Conservation (phyloP, 2,888 invertebrate genomes). For the Dryocosmus kuriphilus region DNA sequence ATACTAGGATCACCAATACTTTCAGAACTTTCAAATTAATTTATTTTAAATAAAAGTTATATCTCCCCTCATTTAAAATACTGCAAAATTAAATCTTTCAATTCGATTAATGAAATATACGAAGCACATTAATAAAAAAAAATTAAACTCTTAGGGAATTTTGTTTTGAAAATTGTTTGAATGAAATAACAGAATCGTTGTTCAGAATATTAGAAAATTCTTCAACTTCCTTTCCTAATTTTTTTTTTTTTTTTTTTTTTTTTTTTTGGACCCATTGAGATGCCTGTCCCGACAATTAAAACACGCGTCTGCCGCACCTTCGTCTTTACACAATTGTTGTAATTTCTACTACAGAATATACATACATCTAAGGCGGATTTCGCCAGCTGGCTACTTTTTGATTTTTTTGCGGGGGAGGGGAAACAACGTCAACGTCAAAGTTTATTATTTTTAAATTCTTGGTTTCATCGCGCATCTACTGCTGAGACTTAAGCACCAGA, state of each 20-base stretch:
- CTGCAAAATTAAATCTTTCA: no score
- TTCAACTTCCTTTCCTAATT: not conserved
- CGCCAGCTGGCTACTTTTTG: slow-evolving; percentile 9
- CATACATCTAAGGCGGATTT: slow-evolving; percentile 15
- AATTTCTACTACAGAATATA: slow-evolving; percentile 15
- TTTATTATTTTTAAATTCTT: slow-evolving; percentile 27
- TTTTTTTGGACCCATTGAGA: slow-evolving; percentile 43
- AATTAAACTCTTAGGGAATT: no score
- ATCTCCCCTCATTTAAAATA: no score
- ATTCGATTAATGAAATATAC: no score
- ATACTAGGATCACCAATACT: slow-evolving; percentile 20
- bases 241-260: slow-evolving; percentile 33
- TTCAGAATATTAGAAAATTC: not conserved
- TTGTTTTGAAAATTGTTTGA: not conserved
- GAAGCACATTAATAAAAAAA: no score
- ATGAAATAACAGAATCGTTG: not conserved
- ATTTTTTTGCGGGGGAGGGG: slow-evolving; percentile 21
- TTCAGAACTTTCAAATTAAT: slow-evolving; percentile 32
- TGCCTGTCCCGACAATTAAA: slow-evolving; percentile 21
- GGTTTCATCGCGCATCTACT: slow-evolving; percentile 29
- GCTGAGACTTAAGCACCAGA: slow-evolving; percentile 14
- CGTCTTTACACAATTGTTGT: slow-evolving; percentile 43
- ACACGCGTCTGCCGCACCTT: slow-evolving; percentile 53
- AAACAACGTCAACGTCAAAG: slow-evolving; percentile 27
- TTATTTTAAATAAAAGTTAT: no score